A percentile compares a stretch with the other conserved stretches of the same genome.
These are phyloP conservation scores for Drosophila jambulina DNA, from an alignment of 1,140 invertebrate genomes.

Conservation along the genomic window DNA sequence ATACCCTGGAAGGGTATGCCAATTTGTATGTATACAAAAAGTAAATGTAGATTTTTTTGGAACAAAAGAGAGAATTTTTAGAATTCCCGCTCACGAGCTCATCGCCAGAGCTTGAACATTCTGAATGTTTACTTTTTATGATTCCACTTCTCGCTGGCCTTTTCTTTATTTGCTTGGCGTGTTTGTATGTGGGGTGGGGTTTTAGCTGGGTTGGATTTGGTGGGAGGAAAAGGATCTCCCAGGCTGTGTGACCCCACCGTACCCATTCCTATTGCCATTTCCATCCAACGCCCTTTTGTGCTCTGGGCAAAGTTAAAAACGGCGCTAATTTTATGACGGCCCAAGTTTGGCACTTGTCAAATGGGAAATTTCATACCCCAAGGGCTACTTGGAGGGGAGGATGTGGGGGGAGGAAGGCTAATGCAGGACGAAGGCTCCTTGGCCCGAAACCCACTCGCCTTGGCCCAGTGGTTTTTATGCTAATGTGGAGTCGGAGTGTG, in stretches of 20 bases:
- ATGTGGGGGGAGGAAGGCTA: not conserved
- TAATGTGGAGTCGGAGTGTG: slow-evolving; percentile 46
- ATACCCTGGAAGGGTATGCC: too few relatives aligned
- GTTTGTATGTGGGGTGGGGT: slow-evolving; percentile 3
- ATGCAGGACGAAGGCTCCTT: slow-evolving; percentile 3
- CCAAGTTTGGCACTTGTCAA: slow-evolving; percentile 71
- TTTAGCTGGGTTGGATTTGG: not conserved
- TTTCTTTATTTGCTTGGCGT: slow-evolving; percentile 42
- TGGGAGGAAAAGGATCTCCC: slow-evolving; percentile 1
- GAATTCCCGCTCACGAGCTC: slow-evolving; percentile 20
- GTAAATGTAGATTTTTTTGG: too few relatives aligned
- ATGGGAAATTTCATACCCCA: slow-evolving; percentile 57
- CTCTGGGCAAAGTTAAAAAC: slow-evolving; percentile 57
- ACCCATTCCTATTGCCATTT: not conserved
- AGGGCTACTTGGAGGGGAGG: slow-evolving; percentile 27
- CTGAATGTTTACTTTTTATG: slow-evolving; percentile 41
- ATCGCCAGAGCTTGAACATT: slow-evolving; percentile 14
- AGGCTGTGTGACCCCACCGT: slow-evolving; percentile 2
- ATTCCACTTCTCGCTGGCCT: slow-evolving; percentile 34
- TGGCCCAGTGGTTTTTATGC: slow-evolving; percentile 63
- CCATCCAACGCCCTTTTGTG: slow-evolving; percentile 49
- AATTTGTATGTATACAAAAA: too few relatives aligned
- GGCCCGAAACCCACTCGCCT: slow-evolving; percentile 20
- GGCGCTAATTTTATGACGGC: slow-evolving; percentile 76
- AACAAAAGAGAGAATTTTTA: not conserved